Base-by-base conservation (phyloP, 2,797 vertebrate species). In the Paramormyrops hopkinsi region DNA sequence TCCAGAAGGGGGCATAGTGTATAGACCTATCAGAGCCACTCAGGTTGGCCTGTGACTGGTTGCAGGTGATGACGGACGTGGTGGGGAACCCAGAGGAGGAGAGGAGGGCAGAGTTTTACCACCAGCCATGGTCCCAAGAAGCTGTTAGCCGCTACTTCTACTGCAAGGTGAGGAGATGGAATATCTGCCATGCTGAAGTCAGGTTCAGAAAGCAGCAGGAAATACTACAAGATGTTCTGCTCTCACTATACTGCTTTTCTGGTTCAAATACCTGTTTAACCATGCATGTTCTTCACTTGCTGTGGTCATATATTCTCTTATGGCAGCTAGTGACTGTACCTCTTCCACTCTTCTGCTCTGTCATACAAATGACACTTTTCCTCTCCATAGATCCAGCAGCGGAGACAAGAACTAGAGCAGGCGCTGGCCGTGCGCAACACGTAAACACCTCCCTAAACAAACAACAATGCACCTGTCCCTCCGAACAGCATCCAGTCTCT, bases 91-190 rank as follows among this genome's bases (percentile, higher is more conserved):
- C 99, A 0, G 98, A 99, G 85, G 98, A 99, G 92, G 98, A 99
- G 93, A 95, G 98, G 88, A 96, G 98, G 94, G 98, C 99, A 0
- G 97, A 97, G 89, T 99, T 99, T 93, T 99, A 99, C 94, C 97
- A 99, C 0, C 97, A 99, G 94, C 97, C 99, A 2, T 99, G 98
- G 99, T 99, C 98, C 93, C 98, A 99, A 94, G 99, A 99, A 93
- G 99, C 98, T 0, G 98, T 99, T 89, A 99, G 98, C 95, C 97
- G 99, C 92, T 99, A 99, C 91, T 99, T 99, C 95, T 99, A 99
- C 94, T 99, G 98, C 95, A 99, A 99, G 97, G 99, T 99, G 91
- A 94, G 91, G 1, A 50, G 11, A 48, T 51, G 56, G 12, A 8
- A 12, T 25, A 8, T 84, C 82, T 14, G 9, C n/a, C 46, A 51